phyloP scores from a whole-genome alignment of 1,140 invertebrate genomes.

The Adoxophyes honmai region DNA sequence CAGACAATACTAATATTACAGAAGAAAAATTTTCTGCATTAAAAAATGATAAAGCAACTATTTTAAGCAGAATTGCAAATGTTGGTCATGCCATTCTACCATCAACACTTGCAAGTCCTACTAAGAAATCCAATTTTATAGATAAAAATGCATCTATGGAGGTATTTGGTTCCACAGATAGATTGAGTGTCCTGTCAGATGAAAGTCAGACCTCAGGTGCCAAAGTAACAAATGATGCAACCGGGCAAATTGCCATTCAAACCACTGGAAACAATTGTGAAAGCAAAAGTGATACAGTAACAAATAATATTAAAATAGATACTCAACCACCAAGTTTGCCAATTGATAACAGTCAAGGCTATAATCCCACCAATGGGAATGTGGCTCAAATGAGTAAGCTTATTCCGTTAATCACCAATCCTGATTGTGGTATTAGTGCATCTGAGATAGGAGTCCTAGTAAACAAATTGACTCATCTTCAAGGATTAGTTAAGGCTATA shows the following conservation, averaged over 20 bases:
- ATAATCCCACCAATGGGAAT: slow-evolving; percentile 28
- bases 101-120: slow-evolving; percentile 20
- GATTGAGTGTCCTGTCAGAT: slow-evolving; percentile 55
- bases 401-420: slow-evolving; percentile 30
- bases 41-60: slow-evolving; percentile 54
- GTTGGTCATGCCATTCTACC: slow-evolving; percentile 66
- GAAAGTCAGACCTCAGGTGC: slow-evolving; percentile 31
- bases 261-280: slow-evolving; percentile 31
- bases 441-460: not conserved
- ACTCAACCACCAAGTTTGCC: not conserved
- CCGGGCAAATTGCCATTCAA: slow-evolving; percentile 22
- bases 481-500: not conserved
- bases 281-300: slow-evolving; percentile 32
- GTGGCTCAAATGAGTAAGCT: slow-evolving; percentile 14
- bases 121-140: not conserved
- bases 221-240: slow-evolving; percentile 37
- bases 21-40: slow-evolving; percentile 41
- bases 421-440: not conserved
- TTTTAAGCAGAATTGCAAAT: slow-evolving; percentile 62
- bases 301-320: not conserved
- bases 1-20: slow-evolving; percentile 51
- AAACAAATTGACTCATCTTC: slow-evolving; percentile 44
- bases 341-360: slow-evolving; percentile 13
- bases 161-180: slow-evolving; percentile 14
- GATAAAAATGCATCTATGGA: not conserved